These are phyloP conservation scores for Podargus strigoides DNA, from an alignment of 2,797 vertebrate genomes.

Conservation along the genomic window DNA sequence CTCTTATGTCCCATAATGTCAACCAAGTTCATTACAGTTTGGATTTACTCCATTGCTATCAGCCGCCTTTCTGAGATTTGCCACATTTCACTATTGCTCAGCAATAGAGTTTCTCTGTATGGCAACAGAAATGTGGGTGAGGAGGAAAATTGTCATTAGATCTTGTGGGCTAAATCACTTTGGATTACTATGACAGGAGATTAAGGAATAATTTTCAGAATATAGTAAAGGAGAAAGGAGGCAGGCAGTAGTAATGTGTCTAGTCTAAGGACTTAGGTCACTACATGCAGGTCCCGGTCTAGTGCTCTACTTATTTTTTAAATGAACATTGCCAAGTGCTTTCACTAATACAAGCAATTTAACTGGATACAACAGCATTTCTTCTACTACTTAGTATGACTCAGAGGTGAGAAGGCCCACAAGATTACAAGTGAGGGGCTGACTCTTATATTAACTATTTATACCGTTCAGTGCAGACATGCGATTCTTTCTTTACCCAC, in stretches of 20 bases:
- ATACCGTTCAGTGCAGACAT: background rate
- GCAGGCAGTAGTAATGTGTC: background rate
- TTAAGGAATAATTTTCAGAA: background rate
- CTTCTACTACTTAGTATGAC: background rate
- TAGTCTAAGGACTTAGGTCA: background rate
- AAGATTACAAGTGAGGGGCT: background rate
- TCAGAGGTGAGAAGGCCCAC: background rate
- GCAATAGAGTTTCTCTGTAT: background rate
- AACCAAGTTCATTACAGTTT: slow-evolving; percentile 4
- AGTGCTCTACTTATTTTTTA: background rate
- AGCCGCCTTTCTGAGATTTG: slow-evolving; percentile 16
- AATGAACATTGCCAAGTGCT: background rate
- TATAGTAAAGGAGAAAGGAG: background rate
- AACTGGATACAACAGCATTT: background rate
- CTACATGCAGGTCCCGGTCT: background rate
- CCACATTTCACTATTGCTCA: background rate
- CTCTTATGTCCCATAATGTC: background rate
- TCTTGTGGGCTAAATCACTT: background rate
- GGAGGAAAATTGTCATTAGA: background rate
- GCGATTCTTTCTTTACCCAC: background rate
- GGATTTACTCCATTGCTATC: background rate
- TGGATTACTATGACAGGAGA: background rate
- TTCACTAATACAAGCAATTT: background rate
- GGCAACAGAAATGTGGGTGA: background rate
- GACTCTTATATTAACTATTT: background rate